Evolutionary conservation across 2,113 vertebrate genomes (phyloP), one percentile per base, ranked within the genome.

Genomic region (Athene cunicularia): DNA sequence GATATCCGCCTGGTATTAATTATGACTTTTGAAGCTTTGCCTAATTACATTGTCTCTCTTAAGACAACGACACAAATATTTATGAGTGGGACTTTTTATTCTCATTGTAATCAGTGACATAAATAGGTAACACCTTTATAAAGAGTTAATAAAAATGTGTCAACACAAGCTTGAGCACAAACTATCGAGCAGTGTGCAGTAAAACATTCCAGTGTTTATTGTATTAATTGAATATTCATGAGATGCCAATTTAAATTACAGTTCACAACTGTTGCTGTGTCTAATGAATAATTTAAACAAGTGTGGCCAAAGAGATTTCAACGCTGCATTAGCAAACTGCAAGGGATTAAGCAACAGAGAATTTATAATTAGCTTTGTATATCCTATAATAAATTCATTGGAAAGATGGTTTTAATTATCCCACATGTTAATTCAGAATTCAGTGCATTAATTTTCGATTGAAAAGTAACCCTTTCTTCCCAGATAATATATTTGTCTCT

Each of bases 241-340:
- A 98, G 97, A 97, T 97, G 98, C 97, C 98, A 97, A 98, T 98
- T 98, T 98, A 98, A 98, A 98, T 98, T 98, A 98, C 98, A 98
- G 98, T 98, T 98, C 98, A 98, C 98, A 98, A 98, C 98, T 98
- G 98, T 98, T 98, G 98, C 98, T 95, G 90, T 96, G 98, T 97
- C 98, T 97, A 97, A 97, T 98, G 98, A 98, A 98, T 98, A 98
- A 98, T 98, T 98, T 98, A 98, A 98, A 98, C 74, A 95, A 98
- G 98, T 98, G 97, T 98, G 98, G 98, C 98, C 98, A 98, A 98
- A 98, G 98, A 98, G 98, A 98, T 98, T 98, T 98, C 98, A 98
- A 97, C 96, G 97, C 98, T 90, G 91, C 97, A 98, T 98, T 98
- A 98, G 98, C 98, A 98, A 97, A 98, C 98, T 98, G 97, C 97